A percentile compares a stretch with the other conserved stretches of the same genome.
phyloP scores from a whole-genome alignment of 92 coral and sea anemone genomes.

The Palythoa grandis region DNA sequence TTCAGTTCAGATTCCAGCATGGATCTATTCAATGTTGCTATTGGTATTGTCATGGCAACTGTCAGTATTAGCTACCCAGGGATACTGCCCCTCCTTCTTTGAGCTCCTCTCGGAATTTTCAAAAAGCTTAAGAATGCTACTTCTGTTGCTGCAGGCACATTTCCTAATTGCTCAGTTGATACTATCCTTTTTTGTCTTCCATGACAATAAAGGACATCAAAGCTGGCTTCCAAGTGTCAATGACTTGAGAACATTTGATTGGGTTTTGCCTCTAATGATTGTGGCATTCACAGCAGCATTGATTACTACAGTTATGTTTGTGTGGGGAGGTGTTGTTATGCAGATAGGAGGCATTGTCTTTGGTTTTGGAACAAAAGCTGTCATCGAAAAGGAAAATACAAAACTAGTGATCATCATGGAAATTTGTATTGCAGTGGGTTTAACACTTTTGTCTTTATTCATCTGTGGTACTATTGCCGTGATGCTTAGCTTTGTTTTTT shows the following conservation, averaged over 20 bases:
- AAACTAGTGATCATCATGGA: slow-evolving; percentile 45
- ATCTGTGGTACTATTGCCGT: slow-evolving; percentile 76
- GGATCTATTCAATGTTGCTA: slow-evolving; percentile 82
- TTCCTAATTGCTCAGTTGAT: slow-evolving; percentile 80
- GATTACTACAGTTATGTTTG: slow-evolving; percentile 65
- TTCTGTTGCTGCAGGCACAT: slow-evolving; percentile 79
- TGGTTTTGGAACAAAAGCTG: slow-evolving; percentile 54
- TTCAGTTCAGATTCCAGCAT: slow-evolving; percentile 76
- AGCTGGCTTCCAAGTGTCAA: slow-evolving; percentile 79
- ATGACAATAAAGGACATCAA: slow-evolving; percentile 74
- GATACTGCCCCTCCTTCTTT: slow-evolving; percentile 77
- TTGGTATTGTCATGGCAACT: slow-evolving; percentile 88
- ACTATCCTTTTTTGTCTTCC: slow-evolving; percentile 71
- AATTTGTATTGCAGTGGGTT: slow-evolving; percentile 44
- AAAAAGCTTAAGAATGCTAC: slow-evolving; percentile 74
- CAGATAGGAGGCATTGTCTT: slow-evolving; percentile 64
- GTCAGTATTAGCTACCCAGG: slow-evolving; percentile 61
- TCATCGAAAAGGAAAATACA: slow-evolving; percentile 32
- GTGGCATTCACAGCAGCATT: slow-evolving; percentile 74
- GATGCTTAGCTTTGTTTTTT: slow-evolving; percentile 61
- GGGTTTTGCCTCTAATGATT: slow-evolving; percentile 75
- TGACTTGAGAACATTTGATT: slow-evolving; percentile 82
- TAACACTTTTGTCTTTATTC: slow-evolving; percentile 56
- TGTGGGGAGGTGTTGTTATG: slow-evolving; percentile 71
- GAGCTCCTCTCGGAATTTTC: slow-evolving; percentile 64